Evolutionary conservation across 2,797 vertebrate genomes (phyloP).

Genomic region (Cottoperca gobio): DNA sequence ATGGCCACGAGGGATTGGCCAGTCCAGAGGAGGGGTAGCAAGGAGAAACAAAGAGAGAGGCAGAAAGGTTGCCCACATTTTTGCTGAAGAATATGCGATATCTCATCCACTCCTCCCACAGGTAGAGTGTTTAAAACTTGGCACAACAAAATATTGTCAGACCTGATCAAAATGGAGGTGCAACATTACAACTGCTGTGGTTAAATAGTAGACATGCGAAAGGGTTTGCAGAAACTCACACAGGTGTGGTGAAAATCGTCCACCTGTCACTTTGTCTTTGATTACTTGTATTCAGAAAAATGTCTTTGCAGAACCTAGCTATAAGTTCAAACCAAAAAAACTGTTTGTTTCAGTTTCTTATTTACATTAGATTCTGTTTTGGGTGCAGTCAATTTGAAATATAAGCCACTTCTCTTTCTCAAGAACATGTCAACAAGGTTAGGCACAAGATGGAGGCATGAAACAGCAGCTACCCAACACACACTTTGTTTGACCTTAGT

Average conservation of each 20-base stretch:
- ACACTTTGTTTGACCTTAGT: conserved; percentile 68
- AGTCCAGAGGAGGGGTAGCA: conserved; percentile 16
- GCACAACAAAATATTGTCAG: conserved; percentile 11
- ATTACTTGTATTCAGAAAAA: not conserved
- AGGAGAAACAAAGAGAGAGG: conserved; percentile 28
- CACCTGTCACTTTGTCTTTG: no score
- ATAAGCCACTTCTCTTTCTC: conserved; percentile 2
- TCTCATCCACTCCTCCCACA: not conserved
- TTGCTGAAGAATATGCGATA: conserved; percentile 24
- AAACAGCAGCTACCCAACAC: conserved; percentile 25
- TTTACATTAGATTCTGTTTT: not conserved
- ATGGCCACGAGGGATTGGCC: conserved; percentile 27
- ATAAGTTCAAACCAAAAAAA: not conserved
- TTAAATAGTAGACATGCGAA: conserved; percentile 10
- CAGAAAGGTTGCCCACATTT: conserved; percentile 33
- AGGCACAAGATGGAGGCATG: conserved; percentile 1
- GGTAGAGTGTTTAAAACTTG: conserved; percentile 16
- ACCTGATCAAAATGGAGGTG: conserved; percentile 4
- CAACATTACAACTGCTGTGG: conserved; percentile 20
- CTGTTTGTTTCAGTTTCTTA: no score
- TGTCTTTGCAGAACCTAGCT: not conserved
- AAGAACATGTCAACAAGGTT: not conserved
- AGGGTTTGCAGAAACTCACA: not conserved
- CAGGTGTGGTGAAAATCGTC: no score
- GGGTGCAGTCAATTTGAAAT: not conserved